Evolutionary conservation across 2,888 invertebrate genomes (phyloP).

Genomic region (Drosophila subsilvestris): DNA sequence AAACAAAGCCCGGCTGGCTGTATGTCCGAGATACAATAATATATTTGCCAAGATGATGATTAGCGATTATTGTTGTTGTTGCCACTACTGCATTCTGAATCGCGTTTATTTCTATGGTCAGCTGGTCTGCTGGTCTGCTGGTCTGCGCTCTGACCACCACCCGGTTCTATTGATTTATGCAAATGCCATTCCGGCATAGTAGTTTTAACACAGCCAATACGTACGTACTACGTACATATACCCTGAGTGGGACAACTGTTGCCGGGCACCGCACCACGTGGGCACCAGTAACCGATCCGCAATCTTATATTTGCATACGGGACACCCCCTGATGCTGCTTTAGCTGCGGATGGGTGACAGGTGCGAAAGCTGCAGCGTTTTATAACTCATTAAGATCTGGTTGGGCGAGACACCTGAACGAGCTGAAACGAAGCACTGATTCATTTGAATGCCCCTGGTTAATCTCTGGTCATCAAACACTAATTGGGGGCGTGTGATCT

Average conservation of each 20-base stretch:
- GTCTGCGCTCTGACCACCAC: conserved; percentile 1
- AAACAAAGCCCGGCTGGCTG: neutral
- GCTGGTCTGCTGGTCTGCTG: neutral
- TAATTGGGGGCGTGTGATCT: neutral
- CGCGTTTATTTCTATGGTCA: too few species aligned
- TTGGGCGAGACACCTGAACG: conserved; percentile 21
- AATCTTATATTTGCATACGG: conserved; percentile 5
- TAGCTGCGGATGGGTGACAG: conserved; percentile 28
- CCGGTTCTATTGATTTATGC: conserved; percentile 19
- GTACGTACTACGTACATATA: too few species aligned
- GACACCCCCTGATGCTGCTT: neutral
- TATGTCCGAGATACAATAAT: neutral
- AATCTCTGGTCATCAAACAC: neutral
- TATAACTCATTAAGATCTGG: conserved; percentile 8
- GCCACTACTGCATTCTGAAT: neutral
- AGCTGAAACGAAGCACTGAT: conserved; percentile 7
- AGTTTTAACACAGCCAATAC: neutral
- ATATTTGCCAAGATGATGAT: conserved; percentile 18
- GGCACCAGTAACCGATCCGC: neutral
- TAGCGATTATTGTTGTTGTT: conserved; percentile 10
- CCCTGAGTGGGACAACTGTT: conserved; percentile 9
- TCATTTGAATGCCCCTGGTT: neutral
- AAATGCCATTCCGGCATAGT: conserved; percentile 18
- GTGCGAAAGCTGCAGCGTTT: conserved; percentile 7
- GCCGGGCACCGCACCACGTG: neutral